These are phyloP conservation scores for Brachyhypopomus occidentalis DNA, from an alignment of 2,113 vertebrate species.

Conservation along the genomic window DNA sequence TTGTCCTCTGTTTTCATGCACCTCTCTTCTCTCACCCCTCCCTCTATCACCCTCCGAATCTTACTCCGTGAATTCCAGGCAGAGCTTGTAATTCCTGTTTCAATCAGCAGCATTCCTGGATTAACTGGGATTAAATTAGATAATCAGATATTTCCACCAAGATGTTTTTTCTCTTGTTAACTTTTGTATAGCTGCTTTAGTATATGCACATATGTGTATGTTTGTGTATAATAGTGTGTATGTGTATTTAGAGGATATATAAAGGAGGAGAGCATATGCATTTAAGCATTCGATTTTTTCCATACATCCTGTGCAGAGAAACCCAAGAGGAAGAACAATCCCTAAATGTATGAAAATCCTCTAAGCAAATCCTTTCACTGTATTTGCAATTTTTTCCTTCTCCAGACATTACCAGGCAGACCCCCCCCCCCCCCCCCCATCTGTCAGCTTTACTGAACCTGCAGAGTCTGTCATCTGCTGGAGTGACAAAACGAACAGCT, in stretches of 20 bases:
- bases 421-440: background rate
- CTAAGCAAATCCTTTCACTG: background rate
- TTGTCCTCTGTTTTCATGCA: background rate
- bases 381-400: too few species aligned
- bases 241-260: background rate
- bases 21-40: constrained; percentile 47
- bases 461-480: constrained; percentile 32
- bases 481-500: constrained; percentile 62
- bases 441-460: constrained; percentile 18
- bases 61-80: constrained; percentile 59
- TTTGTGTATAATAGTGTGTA: too few species aligned
- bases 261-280: background rate
- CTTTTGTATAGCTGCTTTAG: background rate
- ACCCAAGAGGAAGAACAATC: background rate
- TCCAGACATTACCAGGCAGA: too few species aligned
- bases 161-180: constrained; percentile 2
- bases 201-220: too few species aligned
- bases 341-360: background rate
- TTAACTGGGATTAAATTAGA: constrained; percentile 59
- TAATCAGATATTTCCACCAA: constrained; percentile 57
- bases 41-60: constrained; percentile 43
- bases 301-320: background rate
- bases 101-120: constrained; percentile 66
- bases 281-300: background rate
- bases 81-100: constrained; percentile 60